These are phyloP conservation scores for Drosophila sechellia DNA, from an alignment of 1,140 invertebrate genomes.

Conservation along the genomic window DNA sequence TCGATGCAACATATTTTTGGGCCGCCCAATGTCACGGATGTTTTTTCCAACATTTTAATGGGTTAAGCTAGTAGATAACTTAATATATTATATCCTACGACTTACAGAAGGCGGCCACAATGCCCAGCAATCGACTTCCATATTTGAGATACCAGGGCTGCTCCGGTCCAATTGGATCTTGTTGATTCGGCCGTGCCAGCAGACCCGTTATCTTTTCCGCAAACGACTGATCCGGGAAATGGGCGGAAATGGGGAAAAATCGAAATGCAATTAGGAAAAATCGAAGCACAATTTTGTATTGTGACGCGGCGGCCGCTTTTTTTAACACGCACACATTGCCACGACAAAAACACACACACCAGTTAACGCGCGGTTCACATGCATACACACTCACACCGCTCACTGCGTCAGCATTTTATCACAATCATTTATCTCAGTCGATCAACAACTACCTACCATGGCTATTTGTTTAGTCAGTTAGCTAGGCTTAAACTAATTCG, in stretches of 20 bases:
- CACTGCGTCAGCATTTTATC: slow-evolving; percentile 22
- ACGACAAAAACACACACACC: slow-evolving; percentile 13
- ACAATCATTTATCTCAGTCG: background rate
- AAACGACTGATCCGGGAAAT: slow-evolving; percentile 87
- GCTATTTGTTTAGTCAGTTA: slow-evolving; percentile 33
- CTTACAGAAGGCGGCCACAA: slow-evolving; percentile 92
- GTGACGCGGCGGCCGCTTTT: slow-evolving; percentile 52
- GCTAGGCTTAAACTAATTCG: slow-evolving; percentile 38
- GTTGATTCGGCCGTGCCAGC: slow-evolving; percentile 89
- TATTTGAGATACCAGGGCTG: slow-evolving; percentile 95
- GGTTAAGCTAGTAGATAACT: background rate
- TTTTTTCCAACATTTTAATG: slow-evolving; percentile 6
- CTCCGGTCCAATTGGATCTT: slow-evolving; percentile 89
- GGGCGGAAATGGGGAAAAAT: slow-evolving; percentile 11
- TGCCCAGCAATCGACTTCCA: slow-evolving; percentile 92
- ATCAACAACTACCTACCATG: slow-evolving; percentile 28
- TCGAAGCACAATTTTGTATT: slow-evolving; percentile 59
- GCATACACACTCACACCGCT: slow-evolving; percentile 1
- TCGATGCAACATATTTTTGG: slow-evolving; percentile 69
- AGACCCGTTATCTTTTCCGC: slow-evolving; percentile 90
- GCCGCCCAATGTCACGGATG: slow-evolving; percentile 29
- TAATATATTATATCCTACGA: slow-evolving; percentile 37
- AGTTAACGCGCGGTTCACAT: slow-evolving; percentile 18
- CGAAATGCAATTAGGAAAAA: slow-evolving; percentile 55
- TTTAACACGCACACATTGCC: slow-evolving; percentile 30